Base-by-base conservation (phyloP, 2,113 vertebrate genomes). In the Bostrychus sinensis region DNA sequence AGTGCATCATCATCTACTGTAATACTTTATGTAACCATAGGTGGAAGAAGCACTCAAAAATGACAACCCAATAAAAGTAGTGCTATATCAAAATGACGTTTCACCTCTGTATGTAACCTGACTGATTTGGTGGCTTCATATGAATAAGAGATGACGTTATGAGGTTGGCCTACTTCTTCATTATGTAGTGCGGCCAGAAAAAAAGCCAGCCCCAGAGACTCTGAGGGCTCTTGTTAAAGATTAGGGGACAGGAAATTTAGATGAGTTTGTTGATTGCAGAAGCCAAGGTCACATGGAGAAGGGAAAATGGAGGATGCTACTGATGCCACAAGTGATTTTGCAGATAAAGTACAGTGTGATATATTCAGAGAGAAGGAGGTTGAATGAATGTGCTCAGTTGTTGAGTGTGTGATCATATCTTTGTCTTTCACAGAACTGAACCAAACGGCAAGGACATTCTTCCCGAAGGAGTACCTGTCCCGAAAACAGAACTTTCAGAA, bases 401-500 rank as follows among this genome's bases (percentile, higher is more conserved):
- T 17, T 61, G 13, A 66, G 11, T 36, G 10, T 14, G 34, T 54
- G 19, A 19, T 78, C 10, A 55, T 23, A 13, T 48, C 17, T 45
- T 45, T 71, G 20, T 63, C 54, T 36, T 7, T 56, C 17, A 45
- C 76, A 92, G 90, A 92, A 23, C 81, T 92, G 25, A 91, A 89
- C 64, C 89, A 89, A 62, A 86, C 85, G 17, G 78, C 80, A 11
- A 84, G 83, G 70, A 88, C 84, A 7, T 86, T 86, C 51, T 91
- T 91, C 75, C 91, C 90, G 38, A 91, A 91, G 66, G 90, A 92
- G 71, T 91, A 91, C 50, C 72, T 89, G n/a, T 85, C 82, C 32
- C 61, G 89, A 41, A 91, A 88, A 70, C 89, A 90, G 61, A 89
- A 76, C 70, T 92, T 92, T 81, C 90, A 91, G 85, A 92, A 85